These are phyloP conservation scores for Hemicrepidius hirtus DNA, from an alignment of 2,888 invertebrate species.

Conservation along the genomic window DNA sequence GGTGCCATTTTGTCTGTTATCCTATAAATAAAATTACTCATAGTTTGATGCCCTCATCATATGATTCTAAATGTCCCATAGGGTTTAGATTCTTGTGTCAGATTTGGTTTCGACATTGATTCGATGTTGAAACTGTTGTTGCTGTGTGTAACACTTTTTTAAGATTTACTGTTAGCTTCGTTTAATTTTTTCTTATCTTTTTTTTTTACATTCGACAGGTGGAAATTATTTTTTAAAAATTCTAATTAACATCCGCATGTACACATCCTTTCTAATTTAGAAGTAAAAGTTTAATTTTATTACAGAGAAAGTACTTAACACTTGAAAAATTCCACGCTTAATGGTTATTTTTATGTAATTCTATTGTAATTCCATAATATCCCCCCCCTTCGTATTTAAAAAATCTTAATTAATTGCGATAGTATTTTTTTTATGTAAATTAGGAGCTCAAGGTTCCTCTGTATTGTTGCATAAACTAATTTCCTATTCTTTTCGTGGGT, in stretches of 20 bases:
- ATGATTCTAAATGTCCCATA: constrained; percentile 30
- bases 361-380: neutral
- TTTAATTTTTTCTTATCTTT: neutral
- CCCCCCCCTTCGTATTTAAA: neutral
- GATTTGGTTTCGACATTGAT: constrained; percentile 20
- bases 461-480: constrained; percentile 37
- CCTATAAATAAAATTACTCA: constrained; percentile 56
- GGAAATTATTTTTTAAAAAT: neutral
- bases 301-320: constrained; percentile 45
- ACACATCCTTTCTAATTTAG: constrained; percentile 43
- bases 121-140: constrained; percentile 27
- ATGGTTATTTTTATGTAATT: constrained; percentile 30
- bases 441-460: constrained; percentile 45
- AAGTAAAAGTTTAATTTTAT: constrained; percentile 49
- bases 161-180: constrained; percentile 15
- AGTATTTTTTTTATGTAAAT: constrained; percentile 35
- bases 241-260: neutral
- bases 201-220: constrained; percentile 3
- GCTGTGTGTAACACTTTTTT: constrained; percentile 28
- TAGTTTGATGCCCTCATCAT: constrained; percentile 46
- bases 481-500: constrained; percentile 17
- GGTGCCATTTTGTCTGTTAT: constrained; percentile 63
- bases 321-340: constrained; percentile 36
- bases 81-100: neutral
- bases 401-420: neutral